Evolutionary conservation across 2,797 vertebrate genomes (phyloP).

Genomic region (Phalloptychus januarius): DNA sequence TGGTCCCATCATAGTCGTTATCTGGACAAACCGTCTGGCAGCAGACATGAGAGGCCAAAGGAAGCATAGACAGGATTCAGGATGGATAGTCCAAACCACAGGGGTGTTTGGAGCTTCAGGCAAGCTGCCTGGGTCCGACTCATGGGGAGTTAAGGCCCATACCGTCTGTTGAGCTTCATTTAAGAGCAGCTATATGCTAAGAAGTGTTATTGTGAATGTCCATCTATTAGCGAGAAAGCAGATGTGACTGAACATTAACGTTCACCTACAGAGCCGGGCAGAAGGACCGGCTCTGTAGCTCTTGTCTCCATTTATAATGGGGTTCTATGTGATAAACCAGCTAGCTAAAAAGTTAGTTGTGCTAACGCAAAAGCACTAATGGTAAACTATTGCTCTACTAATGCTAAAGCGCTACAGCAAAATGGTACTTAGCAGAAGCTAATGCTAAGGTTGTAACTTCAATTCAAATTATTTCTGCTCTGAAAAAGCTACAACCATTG

Average conservation of each 20-base stretch:
- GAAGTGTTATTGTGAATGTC: not conserved
- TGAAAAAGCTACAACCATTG: not conserved
- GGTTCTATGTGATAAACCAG: not conserved
- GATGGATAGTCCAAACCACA: not conserved
- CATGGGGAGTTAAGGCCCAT: not conserved
- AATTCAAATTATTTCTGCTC: not conserved
- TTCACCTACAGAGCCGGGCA: not conserved
- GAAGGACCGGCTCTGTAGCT: too few relatives aligned
- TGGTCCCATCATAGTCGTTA: constrained; percentile 4
- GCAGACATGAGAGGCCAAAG: not conserved
- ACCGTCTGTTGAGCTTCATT: constrained; percentile 3
- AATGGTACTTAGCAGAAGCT: not conserved
- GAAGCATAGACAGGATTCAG: not conserved
- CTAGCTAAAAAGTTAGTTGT: not conserved
- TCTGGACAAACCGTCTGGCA: constrained; percentile 4
- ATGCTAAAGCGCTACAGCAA: not conserved
- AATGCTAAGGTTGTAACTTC: not conserved
- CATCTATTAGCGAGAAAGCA: not conserved
- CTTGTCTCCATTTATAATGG: not conserved
- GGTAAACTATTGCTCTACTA: too few relatives aligned
- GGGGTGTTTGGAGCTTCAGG: not conserved
- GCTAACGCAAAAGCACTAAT: too few relatives aligned
- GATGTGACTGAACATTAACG: not conserved
- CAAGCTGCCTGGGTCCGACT: not conserved
- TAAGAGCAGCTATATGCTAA: not conserved